These are phyloP conservation scores for Syngnathus acus DNA, from an alignment of 2,797 vertebrate genomes.

Conservation along the genomic window DNA sequence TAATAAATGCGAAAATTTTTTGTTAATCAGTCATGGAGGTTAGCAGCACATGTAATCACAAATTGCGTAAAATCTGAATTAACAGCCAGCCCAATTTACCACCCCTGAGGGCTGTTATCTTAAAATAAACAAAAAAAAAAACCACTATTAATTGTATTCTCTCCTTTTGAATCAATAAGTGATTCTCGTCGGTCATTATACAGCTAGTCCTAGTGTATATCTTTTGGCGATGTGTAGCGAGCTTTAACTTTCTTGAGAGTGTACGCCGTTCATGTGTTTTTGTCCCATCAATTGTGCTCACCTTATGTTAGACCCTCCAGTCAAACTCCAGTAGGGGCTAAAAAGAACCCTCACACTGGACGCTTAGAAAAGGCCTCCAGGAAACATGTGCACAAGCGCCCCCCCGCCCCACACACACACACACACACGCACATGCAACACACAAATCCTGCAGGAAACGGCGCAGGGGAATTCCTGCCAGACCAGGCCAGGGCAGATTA, in stretches of 20 bases:
- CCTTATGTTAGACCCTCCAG: constrained; percentile 66
- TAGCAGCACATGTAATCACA: constrained; percentile 49
- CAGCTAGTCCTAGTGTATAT: too few relatives aligned
- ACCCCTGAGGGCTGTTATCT: not conserved
- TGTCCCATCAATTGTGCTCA: constrained; percentile 52
- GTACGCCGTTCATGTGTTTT: constrained; percentile 2
- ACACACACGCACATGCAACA: constrained; percentile 5
- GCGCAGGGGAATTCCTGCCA: constrained; percentile 69
- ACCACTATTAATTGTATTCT: constrained; percentile 34
- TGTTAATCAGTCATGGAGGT: constrained; percentile 56
- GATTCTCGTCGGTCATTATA: not conserved
- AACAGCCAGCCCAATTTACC: constrained; percentile 41
- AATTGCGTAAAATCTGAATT: constrained; percentile 52
- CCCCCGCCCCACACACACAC: constrained; percentile 17
- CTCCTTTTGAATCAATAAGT: constrained; percentile 5
- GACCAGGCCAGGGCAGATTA: constrained; percentile 55
- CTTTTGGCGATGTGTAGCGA: too few relatives aligned
- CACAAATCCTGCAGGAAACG: constrained; percentile 61
- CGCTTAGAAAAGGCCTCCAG: constrained; percentile 44
- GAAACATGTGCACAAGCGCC: constrained; percentile 28
- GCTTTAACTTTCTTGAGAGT: not conserved
- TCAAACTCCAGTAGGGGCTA: constrained; percentile 59
- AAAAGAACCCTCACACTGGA: constrained; percentile 51
- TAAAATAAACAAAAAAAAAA: constrained; percentile 13
- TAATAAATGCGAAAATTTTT: constrained; percentile 47